A percentile compares a stretch with the other conserved stretches of the same genome.
Conservation (phyloP, 2,113 vertebrate genomes). For the Sula dactylatra region DNA sequence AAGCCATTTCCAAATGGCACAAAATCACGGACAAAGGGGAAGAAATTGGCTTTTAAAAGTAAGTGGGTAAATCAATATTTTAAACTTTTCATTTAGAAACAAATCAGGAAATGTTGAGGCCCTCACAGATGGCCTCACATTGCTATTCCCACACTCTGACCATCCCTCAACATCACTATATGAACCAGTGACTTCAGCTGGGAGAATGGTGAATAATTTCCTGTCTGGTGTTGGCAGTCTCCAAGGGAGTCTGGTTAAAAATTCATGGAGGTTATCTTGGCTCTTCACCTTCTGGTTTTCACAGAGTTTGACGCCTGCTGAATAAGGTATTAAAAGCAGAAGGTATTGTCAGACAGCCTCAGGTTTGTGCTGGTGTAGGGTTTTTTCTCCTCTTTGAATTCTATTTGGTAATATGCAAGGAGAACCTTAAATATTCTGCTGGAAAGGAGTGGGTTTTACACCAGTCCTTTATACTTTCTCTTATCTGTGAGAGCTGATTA, state of each 20-base stretch:
- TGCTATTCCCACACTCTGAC: not conserved
- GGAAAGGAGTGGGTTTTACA: not conserved
- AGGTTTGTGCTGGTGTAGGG: not conserved
- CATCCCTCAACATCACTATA: not conserved
- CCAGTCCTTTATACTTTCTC: not conserved
- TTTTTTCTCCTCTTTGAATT: not conserved
- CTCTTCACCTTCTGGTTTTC: not conserved
- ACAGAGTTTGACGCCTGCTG: not conserved
- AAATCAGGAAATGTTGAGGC: not conserved
- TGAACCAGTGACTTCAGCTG: not conserved
- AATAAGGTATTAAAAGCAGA: not conserved
- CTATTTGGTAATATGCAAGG: not conserved
- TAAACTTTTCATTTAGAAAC: not conserved
- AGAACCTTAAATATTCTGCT: not conserved
- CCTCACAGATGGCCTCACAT: not conserved
- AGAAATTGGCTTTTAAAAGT: not conserved
- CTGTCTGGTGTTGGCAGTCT: not conserved
- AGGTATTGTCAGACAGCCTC: not conserved
- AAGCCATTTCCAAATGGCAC: not conserved
- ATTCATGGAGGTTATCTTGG: not conserved
- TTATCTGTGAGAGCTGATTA: not conserved
- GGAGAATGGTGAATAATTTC: not conserved
- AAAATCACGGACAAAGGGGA: not conserved
- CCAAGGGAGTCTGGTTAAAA: not conserved
- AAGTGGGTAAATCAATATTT: not conserved